Conservation (phyloP, 2,797 vertebrate species). For the Pseudotriccus pelzelni region DNA sequence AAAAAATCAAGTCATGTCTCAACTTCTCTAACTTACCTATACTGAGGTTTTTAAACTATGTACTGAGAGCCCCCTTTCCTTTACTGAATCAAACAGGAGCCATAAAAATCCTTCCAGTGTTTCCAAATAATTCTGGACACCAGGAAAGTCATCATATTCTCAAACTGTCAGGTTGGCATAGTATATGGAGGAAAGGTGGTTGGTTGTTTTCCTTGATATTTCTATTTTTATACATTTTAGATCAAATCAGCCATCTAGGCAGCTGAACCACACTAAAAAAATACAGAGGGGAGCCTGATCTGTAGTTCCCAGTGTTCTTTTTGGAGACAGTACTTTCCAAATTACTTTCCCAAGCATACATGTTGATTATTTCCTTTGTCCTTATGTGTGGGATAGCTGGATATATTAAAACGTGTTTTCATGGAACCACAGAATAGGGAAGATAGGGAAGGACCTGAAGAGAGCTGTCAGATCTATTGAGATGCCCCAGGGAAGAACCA, state of each 20-base stretch:
- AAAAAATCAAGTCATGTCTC: background rate
- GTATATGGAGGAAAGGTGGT: background rate
- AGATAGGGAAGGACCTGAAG: background rate
- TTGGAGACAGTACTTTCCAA: background rate
- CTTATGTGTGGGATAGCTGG: background rate
- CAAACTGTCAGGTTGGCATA: background rate
- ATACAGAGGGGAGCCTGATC: background rate
- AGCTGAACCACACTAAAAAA: background rate
- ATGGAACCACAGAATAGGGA: background rate
- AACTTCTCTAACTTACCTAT: background rate
- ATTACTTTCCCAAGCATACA: background rate
- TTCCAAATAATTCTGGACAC: background rate
- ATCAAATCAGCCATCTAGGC: background rate
- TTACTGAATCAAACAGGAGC: background rate
- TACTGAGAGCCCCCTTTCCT: background rate
- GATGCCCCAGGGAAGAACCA: background rate
- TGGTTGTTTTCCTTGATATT: background rate
- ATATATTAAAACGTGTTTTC: background rate
- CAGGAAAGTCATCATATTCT: background rate
- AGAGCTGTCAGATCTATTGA: background rate
- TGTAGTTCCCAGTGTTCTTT: background rate
- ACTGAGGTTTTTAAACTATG: background rate
- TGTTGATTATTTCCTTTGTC: conserved; percentile 30
- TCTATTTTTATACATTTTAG: background rate
- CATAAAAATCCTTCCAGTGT: background rate